These are phyloP conservation scores for Ceriagrion tenellum DNA, from an alignment of 2,888 invertebrate genomes.

Conservation along the genomic window DNA sequence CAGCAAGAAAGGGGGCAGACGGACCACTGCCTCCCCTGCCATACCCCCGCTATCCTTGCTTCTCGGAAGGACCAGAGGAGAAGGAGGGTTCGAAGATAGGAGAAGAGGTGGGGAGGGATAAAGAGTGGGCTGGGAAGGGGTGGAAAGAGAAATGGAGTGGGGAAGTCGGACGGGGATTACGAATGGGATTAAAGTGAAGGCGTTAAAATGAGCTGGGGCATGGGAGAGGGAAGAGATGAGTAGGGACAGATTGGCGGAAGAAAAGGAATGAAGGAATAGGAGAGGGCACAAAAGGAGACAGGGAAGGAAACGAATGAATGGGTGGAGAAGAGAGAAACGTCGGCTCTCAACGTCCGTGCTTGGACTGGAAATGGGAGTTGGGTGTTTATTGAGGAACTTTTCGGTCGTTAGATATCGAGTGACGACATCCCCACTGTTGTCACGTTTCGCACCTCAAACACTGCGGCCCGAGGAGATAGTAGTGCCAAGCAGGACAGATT, in stretches of 20 bases:
- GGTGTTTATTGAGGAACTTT: not conserved
- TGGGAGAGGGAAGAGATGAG: not conserved
- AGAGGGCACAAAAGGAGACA: not conserved
- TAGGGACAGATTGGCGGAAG: not conserved
- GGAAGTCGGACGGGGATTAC: not conserved
- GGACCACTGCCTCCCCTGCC: not conserved
- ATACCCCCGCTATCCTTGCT: no score
- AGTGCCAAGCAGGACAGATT: no score
- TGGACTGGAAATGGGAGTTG: conserved; percentile 18
- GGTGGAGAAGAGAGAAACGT: not conserved
- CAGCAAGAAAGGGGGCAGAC: not conserved
- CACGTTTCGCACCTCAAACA: no score
- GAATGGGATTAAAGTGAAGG: conserved; percentile 2
- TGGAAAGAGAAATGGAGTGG: not conserved
- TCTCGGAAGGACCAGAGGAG: no score
- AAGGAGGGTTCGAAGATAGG: not conserved
- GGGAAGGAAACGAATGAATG: no score
- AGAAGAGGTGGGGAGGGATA: not conserved
- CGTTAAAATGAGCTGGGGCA: not conserved
- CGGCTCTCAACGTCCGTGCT: not conserved
- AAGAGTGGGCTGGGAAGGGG: not conserved
- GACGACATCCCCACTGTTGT: no score
- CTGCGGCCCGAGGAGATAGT: no score
- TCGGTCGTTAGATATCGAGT: no score
- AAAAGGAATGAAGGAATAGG: not conserved